Evolutionary conservation across 1,140 invertebrate species (phyloP), one percentile per base, ranked within the genome.

Genomic region (Drosophila sp.): DNA sequence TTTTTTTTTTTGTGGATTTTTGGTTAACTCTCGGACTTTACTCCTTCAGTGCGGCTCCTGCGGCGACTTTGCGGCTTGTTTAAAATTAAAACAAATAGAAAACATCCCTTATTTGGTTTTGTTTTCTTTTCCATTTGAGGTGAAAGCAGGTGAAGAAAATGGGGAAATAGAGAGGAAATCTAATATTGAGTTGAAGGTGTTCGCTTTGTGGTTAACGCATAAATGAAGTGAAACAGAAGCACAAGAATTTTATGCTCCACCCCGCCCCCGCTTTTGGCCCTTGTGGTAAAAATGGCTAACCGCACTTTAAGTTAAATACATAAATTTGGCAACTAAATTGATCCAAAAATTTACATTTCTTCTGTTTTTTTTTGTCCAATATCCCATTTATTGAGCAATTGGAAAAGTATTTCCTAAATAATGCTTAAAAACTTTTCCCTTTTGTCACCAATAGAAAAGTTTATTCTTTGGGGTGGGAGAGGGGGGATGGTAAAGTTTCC

Each of bases 71-170:
- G 80, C 76, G 80, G 72, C 66, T 79, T 70, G 72, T 62, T 76
- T 61, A 67, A 86, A 86, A 87, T 86, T 83, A 82, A 87, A 79
- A 82, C 83, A 87, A 86, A 83, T 66, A 87, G 60, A 60, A 56
- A 56, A 38, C 61, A 23, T 35, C 27, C 47, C n/a, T 10, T 11
- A 23, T 47, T 67, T 60, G 17, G 17, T 50, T 50, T 38, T 38
- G 57, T 27, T 60, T 33, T 27, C 56, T 68, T 44, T 64, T 58
- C 30, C 17, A 17, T 65, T 72, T 62, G 1, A 56, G 44, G 54
- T 33, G 30, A 33, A 23, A 33, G n/a, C 55, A 57, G 55, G 32
- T 32, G 30, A 58, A 25, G 23, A 50, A 50, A 50, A 50, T 47
- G 23, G 23, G 6, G n/a, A 41, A 25, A 23, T 25, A 23, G 44